Conservation (phyloP, 2,797 vertebrate genomes). For the Artibeus jamaicensis region DNA sequence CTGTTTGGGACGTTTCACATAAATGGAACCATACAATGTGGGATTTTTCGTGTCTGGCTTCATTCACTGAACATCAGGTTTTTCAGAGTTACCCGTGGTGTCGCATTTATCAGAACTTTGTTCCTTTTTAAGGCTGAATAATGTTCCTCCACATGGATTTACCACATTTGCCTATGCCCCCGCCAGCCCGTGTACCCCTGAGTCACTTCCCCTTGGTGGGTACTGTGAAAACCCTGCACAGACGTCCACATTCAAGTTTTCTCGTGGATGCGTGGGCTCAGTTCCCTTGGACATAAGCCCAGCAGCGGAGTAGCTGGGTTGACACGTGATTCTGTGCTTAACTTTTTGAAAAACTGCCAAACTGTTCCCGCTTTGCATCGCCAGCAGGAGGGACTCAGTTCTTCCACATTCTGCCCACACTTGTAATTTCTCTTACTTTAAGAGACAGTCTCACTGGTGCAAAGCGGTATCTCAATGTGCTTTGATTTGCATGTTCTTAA, state of each 20-base stretch:
- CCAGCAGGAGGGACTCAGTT: not conserved
- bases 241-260: not conserved
- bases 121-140: not conserved
- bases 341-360: not conserved
- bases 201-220: not conserved
- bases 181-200: fast-evolving
- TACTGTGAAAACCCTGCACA: fast-evolving
- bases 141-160: not conserved
- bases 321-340: fast-evolving
- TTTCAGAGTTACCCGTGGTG: too few species aligned
- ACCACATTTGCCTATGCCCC: not conserved
- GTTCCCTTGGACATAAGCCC: not conserved
- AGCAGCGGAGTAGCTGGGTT: not conserved
- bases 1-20: not conserved
- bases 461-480: not conserved
- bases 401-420: not conserved
- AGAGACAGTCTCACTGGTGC: fast-evolving
- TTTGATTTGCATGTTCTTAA: not conserved
- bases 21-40: not conserved
- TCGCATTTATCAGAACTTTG: not conserved
- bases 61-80: not conserved
- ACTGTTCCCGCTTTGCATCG: fast-evolving
- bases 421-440: not conserved
- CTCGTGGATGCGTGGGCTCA: not conserved
- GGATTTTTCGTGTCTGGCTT: not conserved